A percentile compares a stretch with the other conserved stretches of the same genome.
phyloP scores from a whole-genome alignment of 1,140 invertebrate species.

The Tachypleus tridentatus region DNA sequence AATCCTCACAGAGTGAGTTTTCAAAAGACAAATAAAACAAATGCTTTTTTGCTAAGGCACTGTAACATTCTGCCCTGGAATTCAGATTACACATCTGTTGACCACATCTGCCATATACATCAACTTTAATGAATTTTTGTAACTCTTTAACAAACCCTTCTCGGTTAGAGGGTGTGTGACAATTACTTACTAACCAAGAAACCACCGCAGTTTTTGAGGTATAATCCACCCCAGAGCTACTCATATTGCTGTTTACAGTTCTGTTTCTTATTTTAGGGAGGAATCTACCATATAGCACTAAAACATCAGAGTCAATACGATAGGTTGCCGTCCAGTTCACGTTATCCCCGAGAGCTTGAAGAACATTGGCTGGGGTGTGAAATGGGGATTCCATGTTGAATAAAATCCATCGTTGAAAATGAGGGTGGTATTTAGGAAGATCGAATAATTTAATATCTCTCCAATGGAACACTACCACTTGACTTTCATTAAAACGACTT shows the following conservation, averaged over 20 bases:
- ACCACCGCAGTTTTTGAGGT: not conserved
- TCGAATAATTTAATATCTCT: constrained; percentile 13
- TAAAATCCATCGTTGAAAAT: constrained; percentile 23
- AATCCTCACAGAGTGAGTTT: constrained; percentile 32
- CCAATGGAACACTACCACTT: constrained; percentile 26
- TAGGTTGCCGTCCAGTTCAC: constrained; percentile 23
- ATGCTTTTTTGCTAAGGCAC: constrained; percentile 25
- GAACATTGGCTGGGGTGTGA: constrained; percentile 8
- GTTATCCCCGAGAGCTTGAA: constrained; percentile 16
- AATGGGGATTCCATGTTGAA: constrained; percentile 28
- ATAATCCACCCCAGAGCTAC: constrained; percentile 2
- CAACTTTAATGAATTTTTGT: constrained; percentile 43
- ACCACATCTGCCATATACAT: constrained; percentile 54
- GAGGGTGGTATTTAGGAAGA: constrained; percentile 11
- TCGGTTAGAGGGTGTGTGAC: constrained; percentile 39
- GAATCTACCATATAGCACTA: constrained; percentile 13
- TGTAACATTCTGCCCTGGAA: constrained; percentile 16
- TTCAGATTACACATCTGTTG: constrained; percentile 9
- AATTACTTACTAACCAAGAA: constrained; percentile 51
- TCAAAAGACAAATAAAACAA: constrained; percentile 34
- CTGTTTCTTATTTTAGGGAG: not conserved
- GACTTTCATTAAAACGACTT: constrained; percentile 12
- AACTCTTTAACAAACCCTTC: constrained; percentile 43
- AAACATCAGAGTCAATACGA: constrained; percentile 21
- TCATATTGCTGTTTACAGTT: not conserved